Base-by-base conservation (phyloP, 2,797 vertebrate species). In the Typhlichthys eigenmanni region DNA sequence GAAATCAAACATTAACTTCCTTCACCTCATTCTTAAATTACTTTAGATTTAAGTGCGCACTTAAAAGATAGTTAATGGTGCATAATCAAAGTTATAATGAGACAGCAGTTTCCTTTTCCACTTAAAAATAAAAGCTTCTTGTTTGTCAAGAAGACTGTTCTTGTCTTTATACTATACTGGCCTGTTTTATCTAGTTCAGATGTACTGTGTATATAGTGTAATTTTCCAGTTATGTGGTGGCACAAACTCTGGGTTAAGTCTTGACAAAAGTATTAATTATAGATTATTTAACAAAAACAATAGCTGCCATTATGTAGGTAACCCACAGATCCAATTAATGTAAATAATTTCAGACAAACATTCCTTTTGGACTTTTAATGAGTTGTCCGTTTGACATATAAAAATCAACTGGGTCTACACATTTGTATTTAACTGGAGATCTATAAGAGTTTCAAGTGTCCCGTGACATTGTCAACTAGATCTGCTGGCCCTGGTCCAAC, bases 361-460 rank as follows among this genome's bases (percentile, higher is more conserved):
- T 58, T 17, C n/a, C 24, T 17, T 45, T 10, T 19, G 2, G 49
- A 54, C 19, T 9, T 66, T 59, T 32, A 59, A 43, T 52, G 48
- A 51, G 9, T 17, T 38, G 7, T 24, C 38, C 13, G 43, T 16
- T 47, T n/a, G 61, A 6, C 5, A 57, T 68, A 13, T 58, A 58
- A 12, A 71, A 76, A 80, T 38, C 9, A 7, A 3, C 9, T 19
- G 14, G 49, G 49, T 7, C n/a, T 51, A 38, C 9, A 50, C 3
- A n/a, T 43, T 4, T 13, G 13, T 16, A 4, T 29, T 6, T 1
- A 55, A 66, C 16, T 17, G 8, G 29, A 32, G 19, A 13, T 74
- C 89, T 83, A 99, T 76, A 95, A 98, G 17, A 99, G 93, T 83
- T 97, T 98, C 54, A 99, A 83, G 72, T 96, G 92, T 76, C 96